Evolutionary conservation across 1,140 invertebrate genomes (phyloP).

Genomic region (Procambarus clarkii): DNA sequence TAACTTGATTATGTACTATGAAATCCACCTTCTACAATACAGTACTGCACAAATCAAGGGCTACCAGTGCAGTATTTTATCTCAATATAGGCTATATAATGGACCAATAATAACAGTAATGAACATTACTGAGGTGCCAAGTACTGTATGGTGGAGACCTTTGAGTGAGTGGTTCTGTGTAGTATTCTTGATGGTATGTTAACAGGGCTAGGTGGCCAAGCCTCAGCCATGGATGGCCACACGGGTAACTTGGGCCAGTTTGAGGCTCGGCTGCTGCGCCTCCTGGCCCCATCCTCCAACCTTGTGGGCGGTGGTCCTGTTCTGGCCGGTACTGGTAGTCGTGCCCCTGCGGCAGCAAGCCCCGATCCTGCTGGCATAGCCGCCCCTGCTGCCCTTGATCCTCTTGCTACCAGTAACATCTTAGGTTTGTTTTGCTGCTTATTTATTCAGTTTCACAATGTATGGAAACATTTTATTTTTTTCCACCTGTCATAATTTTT

Average conservation of each 20-base stretch:
- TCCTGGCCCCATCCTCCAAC: conserved; percentile 53
- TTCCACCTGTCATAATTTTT: conserved; percentile 22
- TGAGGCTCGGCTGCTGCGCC: conserved; percentile 60
- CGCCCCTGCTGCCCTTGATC: conserved; percentile 51
- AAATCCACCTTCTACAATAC: too few species aligned
- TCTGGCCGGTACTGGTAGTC: conserved; percentile 30
- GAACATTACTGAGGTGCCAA: not conserved
- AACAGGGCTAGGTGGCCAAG: conserved; percentile 36
- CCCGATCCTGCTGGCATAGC: conserved; percentile 46
- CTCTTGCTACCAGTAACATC: conserved; percentile 65
- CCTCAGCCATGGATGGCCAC: conserved; percentile 39
- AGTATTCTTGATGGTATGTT: conserved; percentile 34
- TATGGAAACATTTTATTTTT: not conserved
- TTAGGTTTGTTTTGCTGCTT: conserved; percentile 67
- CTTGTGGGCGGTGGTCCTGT: conserved; percentile 3
- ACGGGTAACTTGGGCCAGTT: conserved; percentile 64
- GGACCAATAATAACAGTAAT: not conserved
- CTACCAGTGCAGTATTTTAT: too few species aligned
- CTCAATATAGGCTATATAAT: not conserved
- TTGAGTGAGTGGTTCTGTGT: conserved; percentile 11
- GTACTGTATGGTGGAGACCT: not conserved
- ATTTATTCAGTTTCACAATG: conserved; percentile 37
- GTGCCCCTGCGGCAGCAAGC: conserved; percentile 33
- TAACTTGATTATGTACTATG: too few species aligned
- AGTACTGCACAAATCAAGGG: too few species aligned